Base-by-base conservation (phyloP, 2,888 invertebrate species). In the Diplazon laetatorius region DNA sequence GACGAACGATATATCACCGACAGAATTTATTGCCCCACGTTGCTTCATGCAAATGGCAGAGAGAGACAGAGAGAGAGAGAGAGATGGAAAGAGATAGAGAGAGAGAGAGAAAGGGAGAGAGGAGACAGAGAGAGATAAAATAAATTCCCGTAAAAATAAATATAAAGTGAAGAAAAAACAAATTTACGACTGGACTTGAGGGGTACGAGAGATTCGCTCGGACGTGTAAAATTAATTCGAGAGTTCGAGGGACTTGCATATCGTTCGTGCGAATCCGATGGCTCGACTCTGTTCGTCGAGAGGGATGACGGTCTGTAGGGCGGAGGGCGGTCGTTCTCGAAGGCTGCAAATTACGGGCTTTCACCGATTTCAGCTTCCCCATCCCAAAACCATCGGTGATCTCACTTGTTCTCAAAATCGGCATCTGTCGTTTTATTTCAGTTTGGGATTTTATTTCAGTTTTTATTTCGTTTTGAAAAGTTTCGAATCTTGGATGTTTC, bases 21-120 rank as follows among this genome's bases (percentile, higher is more conserved):
- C n/a, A n/a, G 70, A 80, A 82, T 80, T 74, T 78, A 80, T 80
- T 72, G 73, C 73, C 37, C 76, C 66, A 22, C 14, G 55, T 39
- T 16, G 39, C 30, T 18, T 66, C 65, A 77, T 80, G 78, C 76
- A 75, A 71, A 62, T 78, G 80, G 65, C 70, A 75, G 18, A 44
- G 39, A 46, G 39, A 63, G 59, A 68, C 44, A 68, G 59, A 39
- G 50, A 66, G 50, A 30, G 22, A 70, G 46, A 48, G 22, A 37
- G 57, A 69, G 37, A 48, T 10, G 60, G n/a, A 65, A 14, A 46
- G 39, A 65, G 59, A 62, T 59, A 18, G 46, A 57, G 57, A 20
- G 6, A 30, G 30, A 30, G 30, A 30, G 30, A 30, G 6, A 30
- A 6, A 30, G 30, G 30, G 30, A 30, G 30, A 30, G 39, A 37